These are phyloP conservation scores for Pammene fasciana DNA, from an alignment of 2,888 invertebrate species.

Conservation along the genomic window DNA sequence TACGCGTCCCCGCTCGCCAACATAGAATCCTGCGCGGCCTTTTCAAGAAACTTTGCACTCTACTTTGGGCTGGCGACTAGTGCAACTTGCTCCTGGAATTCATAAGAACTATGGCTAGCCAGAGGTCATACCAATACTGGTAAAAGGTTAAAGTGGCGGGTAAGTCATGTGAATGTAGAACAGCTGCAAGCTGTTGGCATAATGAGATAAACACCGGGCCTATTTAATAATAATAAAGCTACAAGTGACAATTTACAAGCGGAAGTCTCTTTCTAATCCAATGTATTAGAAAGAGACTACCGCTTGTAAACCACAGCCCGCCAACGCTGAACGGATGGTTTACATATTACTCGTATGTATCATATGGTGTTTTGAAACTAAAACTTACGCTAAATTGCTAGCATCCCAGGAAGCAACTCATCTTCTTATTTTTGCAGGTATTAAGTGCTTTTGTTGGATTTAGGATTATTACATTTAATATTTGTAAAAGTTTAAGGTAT, in stretches of 20 bases:
- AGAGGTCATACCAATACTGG: no score
- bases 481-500: no score
- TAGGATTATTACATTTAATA: no score
- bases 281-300: no score
- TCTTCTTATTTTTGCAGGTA: background rate
- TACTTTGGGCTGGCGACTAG: background rate
- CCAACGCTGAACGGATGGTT: slow-evolving; percentile 23
- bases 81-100: background rate
- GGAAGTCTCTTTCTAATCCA: no score
- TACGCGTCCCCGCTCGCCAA: slow-evolving; percentile 3
- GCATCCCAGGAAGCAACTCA: background rate
- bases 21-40: slow-evolving; percentile 26
- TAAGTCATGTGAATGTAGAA: background rate
- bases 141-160: background rate
- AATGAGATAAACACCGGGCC: slow-evolving; percentile 41
- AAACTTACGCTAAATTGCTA: slow-evolving; percentile 4
- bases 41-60: background rate
- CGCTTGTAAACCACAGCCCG: no score
- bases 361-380: slow-evolving; percentile 23
- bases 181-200: slow-evolving; percentile 29
- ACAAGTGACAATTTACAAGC: no score
- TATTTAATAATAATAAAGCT: no score
- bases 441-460: background rate
- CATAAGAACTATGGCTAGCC: background rate
- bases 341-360: slow-evolving; percentile 5